Evolutionary conservation across 2,888 invertebrate genomes (phyloP).

Genomic region (Stenichneumon culpator): DNA sequence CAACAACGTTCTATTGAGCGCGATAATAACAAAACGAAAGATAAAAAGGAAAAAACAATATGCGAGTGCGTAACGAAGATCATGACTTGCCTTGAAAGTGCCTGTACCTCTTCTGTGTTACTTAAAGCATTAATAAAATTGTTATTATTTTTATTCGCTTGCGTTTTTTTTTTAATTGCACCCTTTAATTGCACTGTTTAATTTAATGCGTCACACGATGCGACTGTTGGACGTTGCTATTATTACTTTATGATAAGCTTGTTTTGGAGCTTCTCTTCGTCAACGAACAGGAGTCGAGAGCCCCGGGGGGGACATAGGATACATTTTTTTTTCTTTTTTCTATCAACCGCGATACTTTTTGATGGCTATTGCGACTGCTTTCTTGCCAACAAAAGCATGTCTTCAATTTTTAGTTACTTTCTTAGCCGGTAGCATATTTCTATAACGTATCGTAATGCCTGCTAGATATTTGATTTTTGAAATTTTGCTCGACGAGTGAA

Average conservation of each 20-base stretch:
- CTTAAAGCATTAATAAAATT: conserved; percentile 81
- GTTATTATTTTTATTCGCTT: conserved; percentile 82
- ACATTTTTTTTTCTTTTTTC: neutral
- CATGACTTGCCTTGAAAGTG: conserved; percentile 74
- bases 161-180: conserved; percentile 76
- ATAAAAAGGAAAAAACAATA: neutral
- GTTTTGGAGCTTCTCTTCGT: conserved; percentile 35
- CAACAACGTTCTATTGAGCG: conserved; percentile 37
- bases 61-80: conserved; percentile 45
- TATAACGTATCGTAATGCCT: conserved; percentile 2
- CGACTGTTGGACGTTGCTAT: neutral
- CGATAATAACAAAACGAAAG: neutral
- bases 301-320: neutral
- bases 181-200: conserved; percentile 60
- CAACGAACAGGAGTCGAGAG: neutral
- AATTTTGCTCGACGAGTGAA: conserved; percentile 19
- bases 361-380: conserved; percentile 8
- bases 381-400: conserved; percentile 44
- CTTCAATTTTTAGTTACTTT: conserved; percentile 7
- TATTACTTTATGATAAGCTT: conserved; percentile 27
- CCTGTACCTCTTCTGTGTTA: conserved; percentile 81
- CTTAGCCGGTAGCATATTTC: conserved; percentile 3
- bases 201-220: conserved; percentile 13
- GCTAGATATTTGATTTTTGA: conserved; percentile 9
- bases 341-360: neutral